Conservation (phyloP, 2,113 vertebrate genomes). For the Bubo scandiacus region DNA sequence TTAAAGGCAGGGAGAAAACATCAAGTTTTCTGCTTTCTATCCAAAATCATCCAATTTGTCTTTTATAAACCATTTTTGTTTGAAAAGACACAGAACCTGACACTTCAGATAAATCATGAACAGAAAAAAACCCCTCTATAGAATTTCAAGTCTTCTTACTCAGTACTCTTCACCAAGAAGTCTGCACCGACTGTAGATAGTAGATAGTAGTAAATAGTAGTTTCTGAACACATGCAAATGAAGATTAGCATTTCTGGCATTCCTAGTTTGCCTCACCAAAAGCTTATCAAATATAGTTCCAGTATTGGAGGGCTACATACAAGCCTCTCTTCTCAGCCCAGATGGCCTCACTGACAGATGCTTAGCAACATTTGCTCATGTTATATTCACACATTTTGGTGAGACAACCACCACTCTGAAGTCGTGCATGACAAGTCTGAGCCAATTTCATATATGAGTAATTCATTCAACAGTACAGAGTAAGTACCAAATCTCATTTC, state of each 20-base stretch:
- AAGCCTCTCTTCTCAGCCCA: not conserved
- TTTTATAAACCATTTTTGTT: constrained; percentile 60
- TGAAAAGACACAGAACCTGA: constrained; percentile 50
- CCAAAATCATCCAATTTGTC: constrained; percentile 50
- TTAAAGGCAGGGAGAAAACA: constrained; percentile 45
- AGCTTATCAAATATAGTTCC: not conserved
- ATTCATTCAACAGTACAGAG: not conserved
- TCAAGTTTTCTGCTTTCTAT: constrained; percentile 29
- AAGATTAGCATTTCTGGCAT: not conserved
- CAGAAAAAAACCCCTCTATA: constrained; percentile 14
- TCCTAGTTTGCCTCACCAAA: not conserved
- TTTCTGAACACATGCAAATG: not conserved
- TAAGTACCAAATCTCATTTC: not conserved
- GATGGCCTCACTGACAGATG: not conserved
- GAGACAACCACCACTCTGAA: not conserved
- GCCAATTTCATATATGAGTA: not conserved
- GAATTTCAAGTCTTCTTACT: not conserved
- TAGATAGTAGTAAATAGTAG: not conserved
- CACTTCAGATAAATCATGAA: constrained; percentile 51
- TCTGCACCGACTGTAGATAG: not conserved
- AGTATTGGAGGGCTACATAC: not conserved
- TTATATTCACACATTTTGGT: not conserved
- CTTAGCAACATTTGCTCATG: not conserved
- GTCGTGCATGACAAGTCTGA: not conserved
- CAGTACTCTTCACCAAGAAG: not conserved